Evolutionary conservation across 2,797 vertebrate genomes (phyloP), one percentile per base, ranked within the genome.

Genomic region (Pipistrellus pipistrellus): DNA sequence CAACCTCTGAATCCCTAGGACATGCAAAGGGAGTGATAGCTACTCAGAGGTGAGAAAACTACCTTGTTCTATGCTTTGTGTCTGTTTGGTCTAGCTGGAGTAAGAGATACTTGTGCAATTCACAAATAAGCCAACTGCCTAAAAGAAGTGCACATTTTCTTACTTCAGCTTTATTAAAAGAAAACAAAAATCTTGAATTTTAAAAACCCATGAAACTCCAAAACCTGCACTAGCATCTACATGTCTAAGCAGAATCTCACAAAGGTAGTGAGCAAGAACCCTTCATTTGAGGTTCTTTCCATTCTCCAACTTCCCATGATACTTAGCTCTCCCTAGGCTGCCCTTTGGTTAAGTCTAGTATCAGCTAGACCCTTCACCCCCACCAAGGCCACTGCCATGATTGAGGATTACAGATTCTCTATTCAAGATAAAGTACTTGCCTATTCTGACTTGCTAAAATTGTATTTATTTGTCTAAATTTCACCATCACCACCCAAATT

Each of bases 91-190:
- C 8, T 23, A 21, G 6, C 23, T 35, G 8, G 8, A 48, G 35
- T 21, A 75, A 46, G 41, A 41, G 80, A 76, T 6, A 44, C 15
- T 76, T 81, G 46, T 44, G 51, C 46, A 88, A 38, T 82, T 92
- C 90, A 53, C 38, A 71, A 96, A 44, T 14, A 92, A 83, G 23
- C 20, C 53, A 59, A 30, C 20, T 7, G 80, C 21, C 66, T 95
- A 41, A 88, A 75, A 90, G 27, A 46, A 91, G 9, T 23, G 4
- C 78, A 41, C 38, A 41, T 41, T 41, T 92, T 76, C 44, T 84
- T 66, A 46, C n/a, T 90, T 25, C 71, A n/a, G 27, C 41, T 96
- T 84, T 80, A 93, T 73, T 38, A 89, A 87, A 94, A 91, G 35
- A 48, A 86, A 93, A 76, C 21, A 12, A 55, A 88, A 88, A 32